phyloP scores from a whole-genome alignment of 2,113 vertebrate species.

The Hepsetus odoe region DNA sequence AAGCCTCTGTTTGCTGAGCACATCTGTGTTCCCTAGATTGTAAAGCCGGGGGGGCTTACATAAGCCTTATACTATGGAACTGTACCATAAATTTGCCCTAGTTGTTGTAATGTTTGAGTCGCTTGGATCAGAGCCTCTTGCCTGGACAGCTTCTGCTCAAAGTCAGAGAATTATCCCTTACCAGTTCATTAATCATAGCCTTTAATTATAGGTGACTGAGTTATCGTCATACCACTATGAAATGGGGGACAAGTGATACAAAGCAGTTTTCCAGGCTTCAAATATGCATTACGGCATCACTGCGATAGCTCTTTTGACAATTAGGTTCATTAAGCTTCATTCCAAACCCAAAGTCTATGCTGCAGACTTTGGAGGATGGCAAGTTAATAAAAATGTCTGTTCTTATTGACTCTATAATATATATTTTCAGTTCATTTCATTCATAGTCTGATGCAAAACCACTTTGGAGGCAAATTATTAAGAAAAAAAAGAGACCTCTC shows the following conservation, averaged over 20 bases:
- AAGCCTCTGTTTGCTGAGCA: conserved; percentile 52
- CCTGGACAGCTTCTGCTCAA: conserved; percentile 50
- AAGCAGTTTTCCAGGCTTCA: conserved; percentile 53
- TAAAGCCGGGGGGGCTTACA: conserved; percentile 28
- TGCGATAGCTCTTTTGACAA: conserved; percentile 65
- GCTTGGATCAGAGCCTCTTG: conserved; percentile 38
- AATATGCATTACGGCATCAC: conserved; percentile 59
- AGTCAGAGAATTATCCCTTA: conserved; percentile 57
- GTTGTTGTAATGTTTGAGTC: conserved; percentile 3
- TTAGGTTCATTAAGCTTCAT: conserved; percentile 34
- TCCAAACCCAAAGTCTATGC: conserved; percentile 25
- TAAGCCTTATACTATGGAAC: conserved; percentile 12
- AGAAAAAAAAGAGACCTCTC: conserved; percentile 48
- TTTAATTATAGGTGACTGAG: conserved; percentile 59
- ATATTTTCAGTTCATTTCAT: conserved; percentile 50
- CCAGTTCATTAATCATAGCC: conserved; percentile 64
- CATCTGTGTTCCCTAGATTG: conserved; percentile 56
- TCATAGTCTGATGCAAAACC: conserved; percentile 51
- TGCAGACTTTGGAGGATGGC: neutral
- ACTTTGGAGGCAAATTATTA: conserved; percentile 56
- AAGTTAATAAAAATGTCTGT: conserved; percentile 22
- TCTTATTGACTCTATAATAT: conserved; percentile 17
- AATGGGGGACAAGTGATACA: conserved; percentile 58
- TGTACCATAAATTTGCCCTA: conserved; percentile 24
- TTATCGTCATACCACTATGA: conserved; percentile 34